phyloP scores from a whole-genome alignment of 2,888 invertebrate genomes.

The Trichopria drosophilae region DNA sequence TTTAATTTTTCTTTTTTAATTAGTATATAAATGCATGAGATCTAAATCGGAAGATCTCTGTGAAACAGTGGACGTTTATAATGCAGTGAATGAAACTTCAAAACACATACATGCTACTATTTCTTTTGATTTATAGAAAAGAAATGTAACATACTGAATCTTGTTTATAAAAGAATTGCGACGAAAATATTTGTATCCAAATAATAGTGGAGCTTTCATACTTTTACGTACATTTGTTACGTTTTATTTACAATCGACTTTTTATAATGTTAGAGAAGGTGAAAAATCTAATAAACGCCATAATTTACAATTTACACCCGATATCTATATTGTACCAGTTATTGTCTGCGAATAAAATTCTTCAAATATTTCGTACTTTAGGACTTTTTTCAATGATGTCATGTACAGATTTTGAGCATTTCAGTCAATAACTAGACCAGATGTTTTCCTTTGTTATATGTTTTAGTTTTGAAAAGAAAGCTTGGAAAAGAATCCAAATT shows the following conservation, averaged over 20 bases:
- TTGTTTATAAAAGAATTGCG: conserved; percentile 15
- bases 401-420: no score
- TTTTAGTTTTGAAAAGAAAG: no score
- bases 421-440: no score
- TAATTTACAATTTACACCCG: conserved; percentile 30
- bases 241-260: conserved; percentile 34
- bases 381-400: no score
- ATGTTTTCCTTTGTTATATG: no score
- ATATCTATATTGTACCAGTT: conserved; percentile 31
- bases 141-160: conserved; percentile 19
- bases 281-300: conserved; percentile 23
- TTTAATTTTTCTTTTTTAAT: conserved; percentile 27
- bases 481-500: no score
- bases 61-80: no score
- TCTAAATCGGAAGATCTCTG: no score
- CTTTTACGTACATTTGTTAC: conserved; percentile 31
- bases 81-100: no score
- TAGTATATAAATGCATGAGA: no score
- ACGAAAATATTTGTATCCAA: conserved; percentile 31
- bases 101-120: conserved; percentile 14
- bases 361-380: conserved; percentile 32
- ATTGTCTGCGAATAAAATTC: conserved; percentile 35
- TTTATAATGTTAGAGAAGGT: conserved; percentile 30
- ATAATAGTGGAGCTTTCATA: conserved; percentile 30
- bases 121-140: conserved; percentile 24